Base-by-base conservation (phyloP, 2,888 invertebrate genomes). In the Xanthia icteritia region DNA sequence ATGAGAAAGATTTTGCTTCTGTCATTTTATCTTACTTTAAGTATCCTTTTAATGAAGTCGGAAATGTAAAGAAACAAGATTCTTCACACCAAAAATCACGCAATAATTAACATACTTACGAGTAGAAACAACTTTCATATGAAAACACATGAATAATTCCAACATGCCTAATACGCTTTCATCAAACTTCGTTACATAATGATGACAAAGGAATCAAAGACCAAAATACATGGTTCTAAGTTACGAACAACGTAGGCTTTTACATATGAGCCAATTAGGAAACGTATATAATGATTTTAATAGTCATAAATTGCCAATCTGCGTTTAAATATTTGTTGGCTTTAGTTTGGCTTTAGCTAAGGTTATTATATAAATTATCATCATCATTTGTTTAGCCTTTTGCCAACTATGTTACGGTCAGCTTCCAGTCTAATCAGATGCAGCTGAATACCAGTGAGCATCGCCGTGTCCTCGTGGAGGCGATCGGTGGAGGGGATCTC, bases 181-280 rank as follows among this genome's bases (percentile, higher is more conserved):
- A 72, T 73, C 58, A 73, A 84, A 82, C 73, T 85, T 83, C 11
- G 63, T 8, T 39, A 73, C 73, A 45, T 82, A 73, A 80, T 79
- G 75, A 67, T 63, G 20, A 65, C 58, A 61, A 69, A 70, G 51
- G 69, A 65, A 76, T 31, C 65, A 63, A 65, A 68, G 54, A 77
- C 58, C 76, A 77, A 73, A 83, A 88, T 68, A 60, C 42, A 27
- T 71, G 27, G 72, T 70, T 36, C 63, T 77, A 76, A 77, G 70
- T 86, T 80, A 79, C 45, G 48, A 73, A 87, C 76, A 78, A 77
- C 60, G 70, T 61, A 51, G 73, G 70, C 71, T 78, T 76, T 81
- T 73, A 81, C 72, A 77, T 73, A 72, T 63, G 71, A 76, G 42
- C 76, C 77, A 85, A 87, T 86, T 86, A 83, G 64, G 63, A n/a